These are phyloP conservation scores for Thera britannica DNA, from an alignment of 2,888 invertebrate genomes.

Conservation along the genomic window DNA sequence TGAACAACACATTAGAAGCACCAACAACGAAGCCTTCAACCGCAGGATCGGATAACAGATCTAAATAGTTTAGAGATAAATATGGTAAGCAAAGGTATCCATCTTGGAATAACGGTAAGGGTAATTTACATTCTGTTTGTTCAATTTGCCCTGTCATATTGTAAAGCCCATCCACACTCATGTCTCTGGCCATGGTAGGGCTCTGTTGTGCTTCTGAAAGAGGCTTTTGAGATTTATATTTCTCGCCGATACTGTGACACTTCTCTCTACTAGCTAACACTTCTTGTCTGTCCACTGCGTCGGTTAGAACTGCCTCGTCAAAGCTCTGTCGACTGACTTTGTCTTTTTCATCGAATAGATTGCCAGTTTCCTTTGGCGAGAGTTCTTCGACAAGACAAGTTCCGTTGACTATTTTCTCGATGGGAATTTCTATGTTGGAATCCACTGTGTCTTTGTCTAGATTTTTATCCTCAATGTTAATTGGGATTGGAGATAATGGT, in stretches of 20 bases:
- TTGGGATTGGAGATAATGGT: constrained; percentile 70
- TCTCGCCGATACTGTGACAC: constrained; percentile 80
- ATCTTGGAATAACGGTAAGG: constrained; percentile 93
- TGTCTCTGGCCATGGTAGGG: constrained; percentile 88
- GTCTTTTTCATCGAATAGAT: constrained; percentile 76
- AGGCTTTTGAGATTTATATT: constrained; percentile 73
- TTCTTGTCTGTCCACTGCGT: constrained; percentile 71
- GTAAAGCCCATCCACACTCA: constrained; percentile 86
- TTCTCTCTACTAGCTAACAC: constrained; percentile 69
- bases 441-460: constrained; percentile 50
- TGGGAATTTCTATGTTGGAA: constrained; percentile 49
- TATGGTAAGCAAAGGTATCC: constrained; percentile 98
- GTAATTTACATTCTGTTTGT: constrained; percentile 93
- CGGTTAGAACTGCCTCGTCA: constrained; percentile 69
- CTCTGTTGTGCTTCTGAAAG: constrained; percentile 75
- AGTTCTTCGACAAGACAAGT: constrained; percentile 64
- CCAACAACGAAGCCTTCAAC: constrained; percentile 96
- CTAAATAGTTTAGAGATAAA: constrained; percentile 96
- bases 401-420: constrained; percentile 64
- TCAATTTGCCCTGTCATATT: constrained; percentile 88
- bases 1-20: constrained; percentile 99
- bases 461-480: constrained; percentile 49
- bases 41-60: constrained; percentile 93
- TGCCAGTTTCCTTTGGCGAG: constrained; percentile 74
- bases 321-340: constrained; percentile 75